phyloP scores from a whole-genome alignment of 2,113 vertebrate species.

The Lampris megalopsis region DNA sequence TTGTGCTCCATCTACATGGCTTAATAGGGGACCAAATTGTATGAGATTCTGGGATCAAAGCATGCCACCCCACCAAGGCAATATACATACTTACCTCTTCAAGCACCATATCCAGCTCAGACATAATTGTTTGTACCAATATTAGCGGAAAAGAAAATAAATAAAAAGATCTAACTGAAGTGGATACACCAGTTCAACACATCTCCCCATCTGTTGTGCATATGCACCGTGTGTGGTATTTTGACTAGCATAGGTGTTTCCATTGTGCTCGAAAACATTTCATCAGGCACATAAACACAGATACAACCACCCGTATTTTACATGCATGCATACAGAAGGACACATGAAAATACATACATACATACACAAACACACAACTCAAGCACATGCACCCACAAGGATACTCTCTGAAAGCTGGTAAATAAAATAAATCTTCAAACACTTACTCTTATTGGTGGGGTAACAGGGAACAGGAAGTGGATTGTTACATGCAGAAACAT shows the following conservation, averaged over 20 bases:
- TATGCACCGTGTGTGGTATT: slow-evolving; percentile 28
- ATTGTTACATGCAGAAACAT: slow-evolving; percentile 11
- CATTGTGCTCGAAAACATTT: slow-evolving; percentile 34
- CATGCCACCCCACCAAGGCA: no score
- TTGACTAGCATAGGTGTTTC: slow-evolving; percentile 19
- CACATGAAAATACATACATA: not conserved
- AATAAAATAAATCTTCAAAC: slow-evolving; percentile 2
- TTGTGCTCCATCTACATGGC: no score
- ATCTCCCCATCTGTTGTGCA: slow-evolving; percentile 3
- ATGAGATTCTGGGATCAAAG: no score
- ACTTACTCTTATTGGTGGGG: not conserved
- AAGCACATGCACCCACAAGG: not conserved
- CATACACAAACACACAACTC: not conserved
- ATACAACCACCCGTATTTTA: slow-evolving; percentile 7
- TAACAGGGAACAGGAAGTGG: not conserved
- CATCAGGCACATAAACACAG: slow-evolving; percentile 20
- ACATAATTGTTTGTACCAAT: slow-evolving; percentile 28
- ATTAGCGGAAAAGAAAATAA: not conserved
- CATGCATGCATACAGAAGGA: not conserved
- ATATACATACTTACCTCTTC: no score
- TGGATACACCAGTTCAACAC: slow-evolving; percentile 5
- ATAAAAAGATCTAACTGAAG: not conserved
- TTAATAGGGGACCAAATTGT: no score
- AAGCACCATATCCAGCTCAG: no score
- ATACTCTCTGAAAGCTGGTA: not conserved